Evolutionary conservation across 2,797 vertebrate genomes (phyloP), one percentile per base, ranked within the genome.

Genomic region (Sebastolobus alascanus): DNA sequence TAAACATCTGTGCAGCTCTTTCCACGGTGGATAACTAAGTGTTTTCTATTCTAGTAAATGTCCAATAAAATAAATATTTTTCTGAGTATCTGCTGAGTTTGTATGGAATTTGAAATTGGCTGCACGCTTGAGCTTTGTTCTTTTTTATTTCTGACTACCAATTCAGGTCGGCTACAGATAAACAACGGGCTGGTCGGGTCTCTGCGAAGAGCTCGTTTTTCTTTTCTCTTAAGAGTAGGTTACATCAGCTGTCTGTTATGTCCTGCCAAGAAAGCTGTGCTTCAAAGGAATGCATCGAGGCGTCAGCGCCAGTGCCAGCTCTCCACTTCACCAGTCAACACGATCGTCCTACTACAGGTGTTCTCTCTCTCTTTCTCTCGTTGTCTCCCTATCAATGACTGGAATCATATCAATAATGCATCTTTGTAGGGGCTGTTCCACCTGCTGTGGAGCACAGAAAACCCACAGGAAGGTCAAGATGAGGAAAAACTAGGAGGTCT

Each of bases 21-120:
- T 37, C 68, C 31, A 25, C 2, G 14, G 12, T 46, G 56, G 61
- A 69, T 68, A 55, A 75, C 16, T 58, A 14, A 33, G 40, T 63
- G 65, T 90, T 86, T 52, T 88, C 50, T 91, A 31, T 82, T 87
- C 84, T 86, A 66, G 27, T 38, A 35, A 56, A 77, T 75, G 68
- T 86, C 80, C 80, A 95, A 93, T 95, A 95, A 95, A 96, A 65
- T 88, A 77, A 95, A 67, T 90, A 77, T 90, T 90, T 91, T 92
- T 93, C 70, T 78, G 77, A 88, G 74, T 91, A 87, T 69, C 52
- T 33, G 64, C 71, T 7, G n/a, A 77, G 59, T 90, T 71, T 85
- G 54, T 73, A 4, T 79, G 69, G 66, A 69, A 37, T 83, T 80
- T 66, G 11, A 59, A 61, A 63, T 60, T 66, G 76, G 64, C 72